Conservation (phyloP, 2,797 vertebrate genomes). For the Enteromius fasciolatus region DNA sequence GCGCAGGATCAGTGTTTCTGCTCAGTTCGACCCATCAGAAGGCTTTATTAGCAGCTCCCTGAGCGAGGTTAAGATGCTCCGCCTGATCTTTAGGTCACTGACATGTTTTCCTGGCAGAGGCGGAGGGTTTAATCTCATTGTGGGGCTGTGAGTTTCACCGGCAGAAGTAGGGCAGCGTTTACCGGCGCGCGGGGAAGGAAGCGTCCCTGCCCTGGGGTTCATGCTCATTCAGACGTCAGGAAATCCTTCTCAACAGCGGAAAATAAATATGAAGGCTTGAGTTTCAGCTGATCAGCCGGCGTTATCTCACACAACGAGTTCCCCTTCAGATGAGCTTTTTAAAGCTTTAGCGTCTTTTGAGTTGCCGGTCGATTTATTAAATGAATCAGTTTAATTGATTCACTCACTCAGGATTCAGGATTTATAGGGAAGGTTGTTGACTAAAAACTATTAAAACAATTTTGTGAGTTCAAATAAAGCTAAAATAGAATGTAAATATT, state of each 20-base stretch:
- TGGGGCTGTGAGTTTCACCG: not conserved
- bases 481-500: too few relatives aligned
- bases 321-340: too few relatives aligned
- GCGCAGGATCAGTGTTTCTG: not conserved
- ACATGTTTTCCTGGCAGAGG: slow-evolving; percentile 37
- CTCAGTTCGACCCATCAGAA: not conserved
- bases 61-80: slow-evolving; percentile 14
- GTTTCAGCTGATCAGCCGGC: not conserved
- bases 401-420: not conserved
- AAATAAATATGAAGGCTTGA: not conserved
- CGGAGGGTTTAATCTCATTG: slow-evolving; percentile 32
- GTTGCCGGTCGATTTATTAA: too few relatives aligned
- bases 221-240: not conserved
- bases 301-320: not conserved
- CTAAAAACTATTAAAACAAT: too few relatives aligned
- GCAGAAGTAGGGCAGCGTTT: slow-evolving; percentile 37
- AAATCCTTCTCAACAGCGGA: not conserved
- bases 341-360: not conserved
- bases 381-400: not conserved
- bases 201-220: not conserved
- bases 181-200: slow-evolving; percentile 7
- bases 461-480: too few relatives aligned
- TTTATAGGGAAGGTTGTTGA: not conserved
- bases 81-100: not conserved
- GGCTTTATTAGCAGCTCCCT: not conserved